Conservation (phyloP, 2,797 vertebrate species). For the Yasuhikotakia modesta region DNA sequence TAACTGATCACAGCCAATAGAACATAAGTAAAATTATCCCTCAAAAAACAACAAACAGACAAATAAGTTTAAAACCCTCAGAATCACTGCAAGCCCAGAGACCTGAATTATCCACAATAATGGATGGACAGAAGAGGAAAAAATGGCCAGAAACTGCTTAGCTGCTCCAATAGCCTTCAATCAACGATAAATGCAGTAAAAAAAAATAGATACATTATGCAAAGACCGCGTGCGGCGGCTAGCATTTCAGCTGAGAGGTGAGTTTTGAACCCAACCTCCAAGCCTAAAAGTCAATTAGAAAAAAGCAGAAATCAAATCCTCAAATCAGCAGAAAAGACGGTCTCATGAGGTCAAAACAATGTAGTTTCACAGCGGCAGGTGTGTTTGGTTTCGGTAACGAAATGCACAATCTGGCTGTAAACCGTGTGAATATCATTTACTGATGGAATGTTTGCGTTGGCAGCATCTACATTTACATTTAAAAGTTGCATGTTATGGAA, state of each 20-base stretch:
- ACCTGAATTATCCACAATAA: conserved; percentile 51
- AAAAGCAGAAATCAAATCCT: conserved; percentile 59
- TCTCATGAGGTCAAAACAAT: conserved; percentile 58
- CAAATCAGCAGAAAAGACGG: conserved; percentile 69
- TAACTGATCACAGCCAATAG: conserved; percentile 43
- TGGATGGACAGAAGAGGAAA: conserved; percentile 40
- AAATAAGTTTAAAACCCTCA: conserved; percentile 16
- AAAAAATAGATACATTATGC: conserved; percentile 59
- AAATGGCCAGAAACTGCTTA: conserved; percentile 55
- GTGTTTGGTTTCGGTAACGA: conserved; percentile 48
- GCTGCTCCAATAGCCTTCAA: conserved; percentile 38
- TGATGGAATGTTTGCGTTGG: background rate
- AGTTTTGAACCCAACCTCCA: conserved; percentile 60
- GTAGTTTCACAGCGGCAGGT: conserved; percentile 43
- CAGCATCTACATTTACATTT: conserved; percentile 3
- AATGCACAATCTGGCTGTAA: conserved; percentile 43
- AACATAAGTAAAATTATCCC: conserved; percentile 48
- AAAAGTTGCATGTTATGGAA: background rate
- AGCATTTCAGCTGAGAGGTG: conserved; percentile 74
- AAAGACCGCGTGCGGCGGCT: conserved; percentile 58
- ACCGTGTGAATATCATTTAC: conserved; percentile 48
- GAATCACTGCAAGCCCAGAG: conserved; percentile 52
- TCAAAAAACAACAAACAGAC: conserved; percentile 13
- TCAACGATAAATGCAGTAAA: conserved; percentile 57
- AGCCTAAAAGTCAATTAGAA: conserved; percentile 67